These are phyloP conservation scores for Meiosimyza platycephala DNA, from an alignment of 2,888 invertebrate genomes.

Conservation along the genomic window DNA sequence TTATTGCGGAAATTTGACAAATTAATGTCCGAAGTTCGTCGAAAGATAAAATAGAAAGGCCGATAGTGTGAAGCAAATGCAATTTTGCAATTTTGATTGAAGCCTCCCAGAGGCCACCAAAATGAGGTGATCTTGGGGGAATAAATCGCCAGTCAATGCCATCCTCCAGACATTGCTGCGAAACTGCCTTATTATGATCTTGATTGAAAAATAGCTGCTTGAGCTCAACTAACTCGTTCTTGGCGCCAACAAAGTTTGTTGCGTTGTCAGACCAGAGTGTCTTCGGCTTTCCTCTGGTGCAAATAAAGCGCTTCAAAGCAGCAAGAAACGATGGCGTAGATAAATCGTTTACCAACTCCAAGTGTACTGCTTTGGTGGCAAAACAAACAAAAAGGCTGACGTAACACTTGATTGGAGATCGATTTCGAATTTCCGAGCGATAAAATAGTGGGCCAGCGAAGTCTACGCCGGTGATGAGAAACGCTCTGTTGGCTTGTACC, in stretches of 20 bases:
- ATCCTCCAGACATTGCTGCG: constrained; percentile 29
- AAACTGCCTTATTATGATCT: constrained; percentile 14
- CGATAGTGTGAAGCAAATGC: constrained; percentile 29
- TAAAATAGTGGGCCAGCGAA: constrained; percentile 32
- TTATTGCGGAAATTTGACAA: too few relatives aligned
- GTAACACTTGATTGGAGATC: constrained; percentile 37
- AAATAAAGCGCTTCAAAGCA: constrained; percentile 33
- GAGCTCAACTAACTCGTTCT: constrained; percentile 27
- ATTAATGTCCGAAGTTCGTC: constrained; percentile 40
- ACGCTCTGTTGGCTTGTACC: constrained; percentile 11
- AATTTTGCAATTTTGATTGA: constrained; percentile 34
- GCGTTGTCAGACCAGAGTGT: constrained; percentile 41
- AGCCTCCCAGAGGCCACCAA: constrained; percentile 38
- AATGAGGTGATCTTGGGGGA: constrained; percentile 34
- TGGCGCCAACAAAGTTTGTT: constrained; percentile 39
- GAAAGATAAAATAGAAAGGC: constrained; percentile 32
- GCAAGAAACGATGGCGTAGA: constrained; percentile 28
- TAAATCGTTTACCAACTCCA: constrained; percentile 36
- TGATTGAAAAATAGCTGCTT: not conserved
- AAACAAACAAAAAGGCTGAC: constrained; percentile 35
- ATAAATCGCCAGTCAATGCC: constrained; percentile 39
- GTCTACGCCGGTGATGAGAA: constrained; percentile 32
- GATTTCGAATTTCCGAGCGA: not conserved
- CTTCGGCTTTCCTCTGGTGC: constrained; percentile 26
- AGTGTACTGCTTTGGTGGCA: constrained; percentile 33